A percentile compares a stretch with the other conserved stretches of the same genome.
These are phyloP conservation scores for Carposina sasakii DNA, from an alignment of 1,140 invertebrate genomes.

Conservation along the genomic window DNA sequence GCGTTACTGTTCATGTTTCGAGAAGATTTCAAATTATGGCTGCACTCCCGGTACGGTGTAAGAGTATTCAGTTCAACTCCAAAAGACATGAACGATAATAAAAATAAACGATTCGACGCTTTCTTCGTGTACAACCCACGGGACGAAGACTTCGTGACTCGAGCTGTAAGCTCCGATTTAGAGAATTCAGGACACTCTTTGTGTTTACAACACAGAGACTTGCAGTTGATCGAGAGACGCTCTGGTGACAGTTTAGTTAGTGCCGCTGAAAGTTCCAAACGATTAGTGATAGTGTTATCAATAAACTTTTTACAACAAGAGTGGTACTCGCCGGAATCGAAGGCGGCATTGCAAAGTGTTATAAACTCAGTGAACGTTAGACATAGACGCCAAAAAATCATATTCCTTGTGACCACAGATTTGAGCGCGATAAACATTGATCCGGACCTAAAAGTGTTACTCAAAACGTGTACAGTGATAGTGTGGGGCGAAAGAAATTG, in stretches of 20 bases:
- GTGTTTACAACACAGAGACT: conserved; percentile 89
- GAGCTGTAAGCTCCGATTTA: conserved; percentile 84
- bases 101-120: conserved; percentile 84
- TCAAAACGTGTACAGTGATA: conserved; percentile 89
- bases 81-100: conserved; percentile 69
- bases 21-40: conserved; percentile 89
- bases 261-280: conserved; percentile 82
- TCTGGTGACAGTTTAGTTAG: conserved; percentile 84
- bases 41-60: conserved; percentile 91
- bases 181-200: conserved; percentile 81
- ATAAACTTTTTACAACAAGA: conserved; percentile 83
- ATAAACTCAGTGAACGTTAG: conserved; percentile 80
- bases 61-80: conserved; percentile 81
- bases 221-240: conserved; percentile 78
- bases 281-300: conserved; percentile 83
- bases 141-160: conserved; percentile 86
- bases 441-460: conserved; percentile 85
- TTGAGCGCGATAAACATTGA: conserved; percentile 81
- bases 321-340: conserved; percentile 82
- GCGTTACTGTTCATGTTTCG: conserved; percentile 88
- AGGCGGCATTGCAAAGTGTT: conserved; percentile 80
- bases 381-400: conserved; percentile 82
- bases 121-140: conserved; percentile 90
- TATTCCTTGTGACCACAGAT: conserved; percentile 79
- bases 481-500: conserved; percentile 90